These are phyloP conservation scores for Himalopsyche japonica DNA, from an alignment of 2,888 invertebrate genomes.

Conservation along the genomic window DNA sequence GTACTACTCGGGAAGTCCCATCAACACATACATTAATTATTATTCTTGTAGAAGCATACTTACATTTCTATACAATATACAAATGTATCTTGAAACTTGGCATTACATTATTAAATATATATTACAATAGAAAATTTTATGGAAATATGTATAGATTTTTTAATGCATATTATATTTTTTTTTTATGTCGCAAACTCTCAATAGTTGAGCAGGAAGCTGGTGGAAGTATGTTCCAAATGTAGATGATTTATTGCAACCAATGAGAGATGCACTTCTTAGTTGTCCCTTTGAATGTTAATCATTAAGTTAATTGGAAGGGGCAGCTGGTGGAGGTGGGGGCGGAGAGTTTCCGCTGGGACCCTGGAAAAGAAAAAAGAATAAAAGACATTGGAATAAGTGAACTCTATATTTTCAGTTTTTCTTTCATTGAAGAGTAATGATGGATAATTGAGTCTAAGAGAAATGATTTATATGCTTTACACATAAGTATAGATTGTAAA, in stretches of 20 bases:
- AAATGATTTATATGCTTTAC: no score
- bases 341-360: conserved; percentile 41
- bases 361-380: conserved; percentile 27
- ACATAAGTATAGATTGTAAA: no score
- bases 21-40: not conserved
- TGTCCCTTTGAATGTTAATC: not conserved
- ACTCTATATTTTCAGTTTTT: no score
- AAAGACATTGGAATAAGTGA: not conserved
- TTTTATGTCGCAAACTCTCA: not conserved
- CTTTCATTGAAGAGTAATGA: no score
- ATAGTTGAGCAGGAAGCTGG: not conserved
- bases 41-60: not conserved
- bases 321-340: conserved; percentile 46
- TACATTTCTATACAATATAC: not conserved
- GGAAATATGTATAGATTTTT: not conserved
- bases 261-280: not conserved
- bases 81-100: not conserved
- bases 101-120: not conserved
- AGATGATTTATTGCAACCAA: not conserved
- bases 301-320: conserved; percentile 50
- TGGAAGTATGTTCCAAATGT: not conserved
- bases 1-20: not conserved
- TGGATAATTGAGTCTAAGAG: no score
- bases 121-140: not conserved
- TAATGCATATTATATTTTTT: not conserved